These are phyloP conservation scores for Rhabditoides inermis DNA, from an alignment of 2,888 invertebrate genomes.

Conservation along the genomic window DNA sequence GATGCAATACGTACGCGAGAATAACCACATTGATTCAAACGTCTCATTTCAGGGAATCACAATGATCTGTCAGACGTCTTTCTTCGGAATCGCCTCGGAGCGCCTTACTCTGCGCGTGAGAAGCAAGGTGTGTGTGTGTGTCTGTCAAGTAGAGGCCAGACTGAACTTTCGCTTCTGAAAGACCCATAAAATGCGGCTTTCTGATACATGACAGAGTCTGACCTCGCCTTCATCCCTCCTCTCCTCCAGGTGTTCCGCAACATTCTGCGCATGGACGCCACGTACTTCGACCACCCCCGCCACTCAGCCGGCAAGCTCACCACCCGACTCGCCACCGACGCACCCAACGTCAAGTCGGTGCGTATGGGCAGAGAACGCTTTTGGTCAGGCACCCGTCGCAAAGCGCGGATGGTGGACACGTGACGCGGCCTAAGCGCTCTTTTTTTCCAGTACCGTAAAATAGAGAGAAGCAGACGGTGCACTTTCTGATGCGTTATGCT, in stretches of 20 bases:
- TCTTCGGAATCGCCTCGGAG: slow-evolving; percentile 53
- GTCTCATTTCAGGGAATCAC: slow-evolving; percentile 28
- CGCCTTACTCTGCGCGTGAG: slow-evolving; percentile 54
- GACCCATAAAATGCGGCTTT: too few species aligned
- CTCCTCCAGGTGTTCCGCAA: slow-evolving; percentile 54
- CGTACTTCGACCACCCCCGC: slow-evolving; percentile 55
- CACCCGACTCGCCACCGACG: slow-evolving; percentile 55
- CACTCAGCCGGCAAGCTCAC: slow-evolving; percentile 54
- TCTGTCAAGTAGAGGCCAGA: background rate
- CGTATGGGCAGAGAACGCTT: slow-evolving; percentile 11
- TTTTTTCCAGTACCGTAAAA: slow-evolving; percentile 2
- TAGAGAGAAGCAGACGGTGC: too few species aligned
- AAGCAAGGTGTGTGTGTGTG: slow-evolving; percentile 8
- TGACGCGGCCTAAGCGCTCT: too few species aligned
- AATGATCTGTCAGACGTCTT: slow-evolving; percentile 30
- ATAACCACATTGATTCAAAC: background rate
- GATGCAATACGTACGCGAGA: slow-evolving; percentile 14
- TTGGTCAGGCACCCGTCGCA: too few species aligned
- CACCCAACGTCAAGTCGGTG: slow-evolving; percentile 55
- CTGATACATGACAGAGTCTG: too few species aligned
- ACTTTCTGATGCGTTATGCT: too few species aligned
- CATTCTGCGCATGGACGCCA: slow-evolving; percentile 54
- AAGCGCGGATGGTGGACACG: too few species aligned
- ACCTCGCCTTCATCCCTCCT: slow-evolving; percentile 36
- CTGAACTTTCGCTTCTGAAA: background rate